Base-by-base conservation (phyloP, 1,140 invertebrate genomes). In the Cylas formicarius region DNA sequence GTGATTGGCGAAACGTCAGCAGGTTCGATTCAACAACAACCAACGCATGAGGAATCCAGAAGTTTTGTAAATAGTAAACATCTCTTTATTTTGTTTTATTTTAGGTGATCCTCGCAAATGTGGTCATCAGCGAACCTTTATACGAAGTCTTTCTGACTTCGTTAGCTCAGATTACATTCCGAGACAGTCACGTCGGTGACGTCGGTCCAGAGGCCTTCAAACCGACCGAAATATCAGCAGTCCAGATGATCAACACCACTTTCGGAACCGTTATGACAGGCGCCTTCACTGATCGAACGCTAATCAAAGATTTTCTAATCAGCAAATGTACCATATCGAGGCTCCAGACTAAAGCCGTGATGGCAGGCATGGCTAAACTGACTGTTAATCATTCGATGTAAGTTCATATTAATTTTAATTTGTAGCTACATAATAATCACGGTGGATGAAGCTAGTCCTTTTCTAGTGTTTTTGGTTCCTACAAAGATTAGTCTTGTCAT, bases 331-430 rank as follows among this genome's bases (percentile, higher is more conserved):
- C 62, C 50, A 65, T 85, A 17, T 62, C 70, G 17, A 66, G 61
- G 8, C 56, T 85, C 18, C 66, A 71, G 48, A 67, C 63, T 1
- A 71, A 72, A 51, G 78, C 81, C n/a, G 66, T 86, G 26, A 68
- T 67, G 34, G 80, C 78, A 9, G 79, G 73, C 21, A 69, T 81
- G 26, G 71, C 67, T 17, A 79, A 78, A 56, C 67, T 86, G 28
- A 76, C 75, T 28, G 70, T 86, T 56, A 70, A 77, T 55, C 68
- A 79, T 68, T 78, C 77, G 37, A 76, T 66, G 81, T 83, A 66
- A 71, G 67, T 37, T 11, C 11, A 5, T n/a, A n/a, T n/a, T n/a
- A n/a, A n/a, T n/a, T n/a, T n/a, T n/a, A n/a, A n/a, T n/a, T n/a
- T n/a, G n/a, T n/a, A n/a, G n/a, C n/a, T n/a, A n/a, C n/a, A n/a